Evolutionary conservation across 2,888 invertebrate genomes (phyloP).

Genomic region (Scaptodrosophila latifasciaeformis): DNA sequence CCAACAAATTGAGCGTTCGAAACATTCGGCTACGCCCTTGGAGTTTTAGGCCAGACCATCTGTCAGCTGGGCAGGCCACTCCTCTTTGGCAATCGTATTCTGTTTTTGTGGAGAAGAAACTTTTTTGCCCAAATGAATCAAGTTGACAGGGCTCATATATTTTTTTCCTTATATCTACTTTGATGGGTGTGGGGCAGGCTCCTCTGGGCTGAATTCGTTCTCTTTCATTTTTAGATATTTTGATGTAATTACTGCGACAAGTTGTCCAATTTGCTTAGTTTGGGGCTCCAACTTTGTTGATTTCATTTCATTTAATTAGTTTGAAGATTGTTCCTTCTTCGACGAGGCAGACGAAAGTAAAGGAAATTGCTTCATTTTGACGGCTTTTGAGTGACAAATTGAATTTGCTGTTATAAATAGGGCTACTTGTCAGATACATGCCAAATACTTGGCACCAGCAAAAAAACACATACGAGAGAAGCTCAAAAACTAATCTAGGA

Average conservation of each 20-base stretch:
- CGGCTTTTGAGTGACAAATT: slow-evolving; percentile 62
- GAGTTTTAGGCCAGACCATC: slow-evolving; percentile 38
- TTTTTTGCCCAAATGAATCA: slow-evolving; percentile 51
- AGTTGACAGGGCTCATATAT: slow-evolving; percentile 44
- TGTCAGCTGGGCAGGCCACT: slow-evolving; percentile 46
- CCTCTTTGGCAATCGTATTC: too few relatives aligned
- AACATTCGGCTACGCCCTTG: slow-evolving; percentile 18
- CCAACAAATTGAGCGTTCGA: slow-evolving; percentile 50
- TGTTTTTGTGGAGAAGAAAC: too few relatives aligned
- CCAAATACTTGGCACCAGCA: too few relatives aligned
- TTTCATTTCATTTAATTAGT: slow-evolving; percentile 62
- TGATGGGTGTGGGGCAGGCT: slow-evolving; percentile 11
- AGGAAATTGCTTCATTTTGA: slow-evolving; percentile 57
- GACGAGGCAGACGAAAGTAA: slow-evolving; percentile 27
- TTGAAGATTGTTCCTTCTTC: slow-evolving; percentile 48
- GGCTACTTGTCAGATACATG: slow-evolving; percentile 47
- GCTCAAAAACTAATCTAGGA: too few relatives aligned
- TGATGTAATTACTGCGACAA: slow-evolving; percentile 62
- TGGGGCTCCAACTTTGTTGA: slow-evolving; percentile 31
- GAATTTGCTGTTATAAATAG: slow-evolving; percentile 54
- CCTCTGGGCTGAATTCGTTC: background rate
- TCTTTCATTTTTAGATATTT: slow-evolving; percentile 44
- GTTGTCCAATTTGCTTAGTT: slow-evolving; percentile 64
- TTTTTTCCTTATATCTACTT: slow-evolving; percentile 13
- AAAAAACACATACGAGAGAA: too few relatives aligned